These are phyloP conservation scores for Amblyopsis rosae DNA, from an alignment of 2,113 vertebrate genomes.

Conservation along the genomic window DNA sequence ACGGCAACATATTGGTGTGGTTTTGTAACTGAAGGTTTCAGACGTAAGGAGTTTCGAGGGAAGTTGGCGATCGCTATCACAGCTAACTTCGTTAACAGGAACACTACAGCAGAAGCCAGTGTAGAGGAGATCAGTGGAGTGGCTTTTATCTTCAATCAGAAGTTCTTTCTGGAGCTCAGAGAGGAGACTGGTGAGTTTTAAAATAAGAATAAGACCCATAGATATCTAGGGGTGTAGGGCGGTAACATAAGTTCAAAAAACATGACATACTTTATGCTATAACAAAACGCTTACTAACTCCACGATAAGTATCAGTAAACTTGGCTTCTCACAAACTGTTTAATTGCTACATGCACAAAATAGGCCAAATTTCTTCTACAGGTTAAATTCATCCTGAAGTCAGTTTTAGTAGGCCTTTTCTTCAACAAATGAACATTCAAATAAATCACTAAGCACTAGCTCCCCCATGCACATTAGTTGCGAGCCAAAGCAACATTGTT, in stretches of 20 bases:
- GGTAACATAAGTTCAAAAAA: neutral
- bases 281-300: no score
- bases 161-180: conserved; percentile 96
- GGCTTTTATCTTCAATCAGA: conserved; percentile 99
- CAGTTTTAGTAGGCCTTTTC: no score
- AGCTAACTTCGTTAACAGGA: conserved; percentile 97
- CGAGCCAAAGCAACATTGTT: no score
- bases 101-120: conserved; percentile 95
- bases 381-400: no score
- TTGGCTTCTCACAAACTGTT: no score
- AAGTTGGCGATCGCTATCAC: conserved; percentile 98
- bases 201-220: neutral
- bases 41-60: conserved; percentile 94
- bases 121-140: conserved; percentile 98
- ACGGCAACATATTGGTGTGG: neutral
- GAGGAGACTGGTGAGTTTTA: conserved; percentile 86
- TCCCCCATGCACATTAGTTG: neutral
- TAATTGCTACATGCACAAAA: no score
- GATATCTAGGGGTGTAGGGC: neutral
- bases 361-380: no score
- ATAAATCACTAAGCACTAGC: neutral
- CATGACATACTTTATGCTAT: neutral
- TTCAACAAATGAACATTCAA: neutral
- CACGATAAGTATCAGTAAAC: no score
- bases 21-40: conserved; percentile 80